Conservation (phyloP, 2,888 invertebrate species). For the Scaptomyza flava region DNA sequence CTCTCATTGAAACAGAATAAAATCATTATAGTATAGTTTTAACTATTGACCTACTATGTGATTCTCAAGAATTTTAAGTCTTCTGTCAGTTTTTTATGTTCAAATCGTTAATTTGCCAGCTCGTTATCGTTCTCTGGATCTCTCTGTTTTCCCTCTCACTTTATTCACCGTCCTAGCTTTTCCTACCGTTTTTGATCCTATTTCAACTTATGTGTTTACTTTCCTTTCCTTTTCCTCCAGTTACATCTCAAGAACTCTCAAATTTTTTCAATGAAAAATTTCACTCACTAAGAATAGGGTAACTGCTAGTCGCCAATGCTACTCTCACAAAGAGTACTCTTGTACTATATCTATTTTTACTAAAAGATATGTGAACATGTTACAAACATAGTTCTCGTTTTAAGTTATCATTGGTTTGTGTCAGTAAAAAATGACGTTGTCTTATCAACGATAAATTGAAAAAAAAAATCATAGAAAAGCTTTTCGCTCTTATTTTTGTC, state of each 20-base stretch:
- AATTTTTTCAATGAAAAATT: too few species aligned
- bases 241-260: too few species aligned
- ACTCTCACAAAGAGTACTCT: background rate
- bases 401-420: constrained; percentile 23
- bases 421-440: background rate
- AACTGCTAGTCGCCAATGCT: background rate
- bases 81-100: background rate
- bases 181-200: too few species aligned
- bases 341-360: constrained; percentile 4
- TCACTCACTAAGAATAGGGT: background rate
- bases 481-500: background rate
- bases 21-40: too few species aligned
- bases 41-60: background rate
- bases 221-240: too few species aligned
- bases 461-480: background rate
- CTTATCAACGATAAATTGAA: constrained; percentile 26
- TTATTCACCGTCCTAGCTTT: too few species aligned
- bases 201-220: too few species aligned
- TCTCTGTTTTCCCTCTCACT: too few species aligned
- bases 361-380: constrained; percentile 9
- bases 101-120: background rate
- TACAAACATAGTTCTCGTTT: constrained; percentile 1
- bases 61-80: background rate
- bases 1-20: background rate
- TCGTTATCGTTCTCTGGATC: too few species aligned